These are phyloP conservation scores for Brachynemurus nebulosus DNA, from an alignment of 2,888 invertebrate genomes.

Conservation along the genomic window DNA sequence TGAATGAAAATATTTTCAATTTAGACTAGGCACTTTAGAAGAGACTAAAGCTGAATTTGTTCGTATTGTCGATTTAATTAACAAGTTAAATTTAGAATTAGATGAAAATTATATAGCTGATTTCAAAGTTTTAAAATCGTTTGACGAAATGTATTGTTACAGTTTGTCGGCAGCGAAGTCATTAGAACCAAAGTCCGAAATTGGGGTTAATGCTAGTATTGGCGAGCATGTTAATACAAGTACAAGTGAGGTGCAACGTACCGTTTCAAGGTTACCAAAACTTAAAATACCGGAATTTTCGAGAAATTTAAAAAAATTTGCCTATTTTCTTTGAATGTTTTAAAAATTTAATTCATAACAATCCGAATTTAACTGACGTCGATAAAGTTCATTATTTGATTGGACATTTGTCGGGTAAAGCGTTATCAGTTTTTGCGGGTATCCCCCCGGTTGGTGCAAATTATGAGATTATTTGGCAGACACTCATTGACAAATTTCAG, in stretches of 20 bases:
- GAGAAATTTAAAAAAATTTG: background rate
- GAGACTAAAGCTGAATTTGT: background rate
- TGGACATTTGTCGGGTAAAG: background rate
- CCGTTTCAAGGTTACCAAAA: background rate
- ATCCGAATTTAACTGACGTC: background rate
- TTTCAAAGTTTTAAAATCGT: background rate
- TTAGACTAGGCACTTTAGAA: background rate
- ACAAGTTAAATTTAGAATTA: background rate
- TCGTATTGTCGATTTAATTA: background rate
- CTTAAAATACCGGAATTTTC: background rate
- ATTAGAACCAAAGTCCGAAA: background rate
- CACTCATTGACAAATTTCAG: slow-evolving; percentile 1
- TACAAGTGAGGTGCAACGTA: background rate
- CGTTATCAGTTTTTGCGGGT: background rate
- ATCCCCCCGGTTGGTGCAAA: background rate
- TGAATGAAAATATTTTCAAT: background rate
- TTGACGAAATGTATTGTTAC: background rate
- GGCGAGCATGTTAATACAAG: background rate
- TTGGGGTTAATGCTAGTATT: background rate
- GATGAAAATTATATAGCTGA: background rate
- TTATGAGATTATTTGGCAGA: background rate
- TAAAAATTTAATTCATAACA: background rate
- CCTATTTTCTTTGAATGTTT: background rate
- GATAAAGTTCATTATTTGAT: background rate
- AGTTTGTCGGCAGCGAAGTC: background rate